Percentiles rank a stretch among this genome's conserved stretches.
phyloP scores from a whole-genome alignment of 2,797 vertebrate genomes.

The Halcyon smyrnensis region DNA sequence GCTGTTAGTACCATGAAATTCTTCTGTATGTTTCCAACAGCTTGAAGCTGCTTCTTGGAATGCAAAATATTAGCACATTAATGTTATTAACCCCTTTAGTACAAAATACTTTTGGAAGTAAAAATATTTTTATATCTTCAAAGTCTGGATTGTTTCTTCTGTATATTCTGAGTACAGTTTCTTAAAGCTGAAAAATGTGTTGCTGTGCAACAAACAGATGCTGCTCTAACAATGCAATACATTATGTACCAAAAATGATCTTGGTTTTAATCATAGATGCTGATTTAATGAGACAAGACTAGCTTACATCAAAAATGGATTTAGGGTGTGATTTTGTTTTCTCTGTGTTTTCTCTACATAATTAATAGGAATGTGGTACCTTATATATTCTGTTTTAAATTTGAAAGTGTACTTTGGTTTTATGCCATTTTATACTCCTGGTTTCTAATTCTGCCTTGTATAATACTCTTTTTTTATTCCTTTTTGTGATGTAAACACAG shows the following conservation, averaged over 20 bases:
- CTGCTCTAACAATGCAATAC: constrained; percentile 95
- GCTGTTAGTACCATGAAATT: constrained; percentile 64
- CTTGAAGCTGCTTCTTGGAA: constrained; percentile 60
- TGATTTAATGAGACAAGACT: constrained; percentile 97
- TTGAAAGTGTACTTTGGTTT: constrained; percentile 56
- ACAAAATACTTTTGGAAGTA: constrained; percentile 64
- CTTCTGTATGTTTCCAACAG: constrained; percentile 56
- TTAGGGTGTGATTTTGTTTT: constrained; percentile 96
- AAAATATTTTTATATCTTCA: constrained; percentile 69
- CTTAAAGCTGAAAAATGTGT: constrained; percentile 98
- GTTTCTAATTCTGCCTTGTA: constrained; percentile 8
- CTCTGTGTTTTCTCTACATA: constrained; percentile 82
- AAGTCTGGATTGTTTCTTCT: constrained; percentile 84
- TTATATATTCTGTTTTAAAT: constrained; percentile 66
- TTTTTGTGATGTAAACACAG: not conserved
- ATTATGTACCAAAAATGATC: constrained; percentile 98
- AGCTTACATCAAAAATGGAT: constrained; percentile 95
- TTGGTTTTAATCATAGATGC: constrained; percentile 97
- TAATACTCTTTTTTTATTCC: not conserved
- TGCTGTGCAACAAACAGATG: constrained; percentile 97
- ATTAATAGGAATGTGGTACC: constrained; percentile 88
- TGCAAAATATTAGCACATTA: constrained; percentile 67
- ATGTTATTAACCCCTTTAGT: constrained; percentile 68
- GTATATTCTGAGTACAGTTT: constrained; percentile 86
- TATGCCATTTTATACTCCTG: constrained; percentile 52